phyloP scores from a whole-genome alignment of 2,797 vertebrate species.

The Oophaga sylvatica region DNA sequence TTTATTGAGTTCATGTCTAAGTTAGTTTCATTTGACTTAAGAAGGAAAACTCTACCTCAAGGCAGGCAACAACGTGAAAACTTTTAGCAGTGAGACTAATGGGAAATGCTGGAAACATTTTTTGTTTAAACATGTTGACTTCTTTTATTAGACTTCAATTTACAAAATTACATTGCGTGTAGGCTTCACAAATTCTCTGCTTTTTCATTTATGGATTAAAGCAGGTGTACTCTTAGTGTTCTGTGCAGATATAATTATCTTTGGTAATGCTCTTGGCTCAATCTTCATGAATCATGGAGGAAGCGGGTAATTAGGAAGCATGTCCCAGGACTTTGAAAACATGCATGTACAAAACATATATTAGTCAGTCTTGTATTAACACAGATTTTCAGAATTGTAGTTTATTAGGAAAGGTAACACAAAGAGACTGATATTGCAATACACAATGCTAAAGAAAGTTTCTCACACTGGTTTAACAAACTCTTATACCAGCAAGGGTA shows the following conservation, averaged over 20 bases:
- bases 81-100: background rate
- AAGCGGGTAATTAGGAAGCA: slow-evolving; percentile 3
- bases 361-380: background rate
- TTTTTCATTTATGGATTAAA: background rate
- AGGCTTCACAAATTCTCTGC: slow-evolving; percentile 9
- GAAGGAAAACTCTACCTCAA: background rate
- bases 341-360: slow-evolving; percentile 8
- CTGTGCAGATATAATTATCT: slow-evolving; percentile 11
- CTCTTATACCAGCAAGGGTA: too few relatives aligned
- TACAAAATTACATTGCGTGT: slow-evolving; percentile 4
- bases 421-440: background rate
- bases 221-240: slow-evolving; percentile 19
- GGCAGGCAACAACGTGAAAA: background rate
- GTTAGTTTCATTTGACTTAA: background rate
- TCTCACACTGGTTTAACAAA: too few relatives aligned
- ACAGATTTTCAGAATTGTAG: background rate
- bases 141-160: background rate
- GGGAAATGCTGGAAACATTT: background rate
- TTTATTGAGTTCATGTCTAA: background rate
- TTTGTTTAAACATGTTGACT: background rate
- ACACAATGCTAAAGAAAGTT: background rate
- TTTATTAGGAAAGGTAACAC: background rate
- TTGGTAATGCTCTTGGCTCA: background rate
- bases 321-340: slow-evolving; percentile 4
- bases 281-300: slow-evolving; percentile 27